These are phyloP conservation scores for Agrotis exclamationis DNA, from an alignment of 2,888 invertebrate species.

Conservation along the genomic window DNA sequence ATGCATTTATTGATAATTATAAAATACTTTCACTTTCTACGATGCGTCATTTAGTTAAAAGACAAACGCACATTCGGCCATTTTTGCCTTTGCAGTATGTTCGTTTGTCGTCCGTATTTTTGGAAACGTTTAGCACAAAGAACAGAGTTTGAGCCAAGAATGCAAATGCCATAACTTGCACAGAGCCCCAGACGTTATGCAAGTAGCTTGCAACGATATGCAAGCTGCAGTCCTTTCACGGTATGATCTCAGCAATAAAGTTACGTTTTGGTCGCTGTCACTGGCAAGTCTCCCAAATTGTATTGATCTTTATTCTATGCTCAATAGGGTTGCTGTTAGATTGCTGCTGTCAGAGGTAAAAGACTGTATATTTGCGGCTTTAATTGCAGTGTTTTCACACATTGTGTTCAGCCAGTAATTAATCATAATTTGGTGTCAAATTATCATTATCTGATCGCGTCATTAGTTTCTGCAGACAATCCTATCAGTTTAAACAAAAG, in stretches of 20 bases:
- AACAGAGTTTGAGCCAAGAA: not conserved
- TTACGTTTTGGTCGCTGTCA: no score
- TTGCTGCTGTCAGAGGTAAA: not conserved
- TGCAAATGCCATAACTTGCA: not conserved
- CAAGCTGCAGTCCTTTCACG: not conserved
- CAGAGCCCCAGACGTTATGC: not conserved
- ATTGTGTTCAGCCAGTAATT: slow-evolving; percentile 12
- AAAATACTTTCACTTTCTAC: slow-evolving; percentile 26
- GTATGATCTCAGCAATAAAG: no score
- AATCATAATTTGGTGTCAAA: slow-evolving; percentile 26
- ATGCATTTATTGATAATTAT: slow-evolving; percentile 34
- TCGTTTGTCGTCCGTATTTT: slow-evolving; percentile 41
- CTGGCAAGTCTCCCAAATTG: no score
- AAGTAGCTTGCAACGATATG: not conserved
- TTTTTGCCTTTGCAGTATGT: no score
- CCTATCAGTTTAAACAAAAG: not conserved
- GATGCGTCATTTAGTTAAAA: no score
- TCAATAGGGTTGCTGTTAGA: no score
- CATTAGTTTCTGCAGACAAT: slow-evolving; percentile 12
- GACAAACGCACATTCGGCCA: no score
- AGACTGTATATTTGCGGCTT: not conserved
- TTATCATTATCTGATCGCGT: slow-evolving; percentile 12
- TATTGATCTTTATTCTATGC: no score
- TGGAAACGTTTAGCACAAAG: slow-evolving; percentile 33
- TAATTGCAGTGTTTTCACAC: slow-evolving; percentile 8